Evolutionary conservation across 2,888 invertebrate species (phyloP).

Genomic region (Cerceris ruficornis): DNA sequence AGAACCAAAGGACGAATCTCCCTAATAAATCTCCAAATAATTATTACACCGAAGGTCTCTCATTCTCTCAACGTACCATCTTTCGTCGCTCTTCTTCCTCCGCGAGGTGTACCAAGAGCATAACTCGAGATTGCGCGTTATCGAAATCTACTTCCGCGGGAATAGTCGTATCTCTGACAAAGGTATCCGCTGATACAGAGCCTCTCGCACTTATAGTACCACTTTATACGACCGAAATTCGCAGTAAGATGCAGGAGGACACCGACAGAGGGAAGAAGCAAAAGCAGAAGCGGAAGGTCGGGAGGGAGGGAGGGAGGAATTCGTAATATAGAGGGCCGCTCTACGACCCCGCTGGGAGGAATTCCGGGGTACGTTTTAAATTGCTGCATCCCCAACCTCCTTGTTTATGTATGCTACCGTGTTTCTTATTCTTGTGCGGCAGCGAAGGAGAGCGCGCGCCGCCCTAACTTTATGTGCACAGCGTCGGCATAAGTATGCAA

Average conservation of each 20-base stretch:
- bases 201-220: conserved; percentile 57
- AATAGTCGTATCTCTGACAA: conserved; percentile 15
- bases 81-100: too few species aligned
- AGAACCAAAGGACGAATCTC: too few species aligned
- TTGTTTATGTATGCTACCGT: conserved; percentile 81
- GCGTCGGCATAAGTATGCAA: conserved; percentile 80
- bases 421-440: conserved; percentile 82
- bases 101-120: too few species aligned
- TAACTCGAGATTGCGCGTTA: conserved; percentile 32
- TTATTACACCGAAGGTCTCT: too few species aligned
- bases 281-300: conserved; percentile 41
- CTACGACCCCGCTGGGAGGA: conserved; percentile 81
- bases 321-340: conserved; percentile 81
- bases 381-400: conserved; percentile 82
- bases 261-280: conserved; percentile 41
- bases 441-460: conserved; percentile 71
- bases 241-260: conserved; percentile 62
- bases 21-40: too few species aligned
- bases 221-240: conserved; percentile 70
- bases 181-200: conserved; percentile 46
- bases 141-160: conserved; percentile 23
- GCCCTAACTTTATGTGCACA: conserved; percentile 80
- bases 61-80: too few species aligned
- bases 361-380: conserved; percentile 82
- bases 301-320: conserved; percentile 73